phyloP scores from a whole-genome alignment of 2,888 invertebrate species.

The Chalcosyrphus nemorum region DNA sequence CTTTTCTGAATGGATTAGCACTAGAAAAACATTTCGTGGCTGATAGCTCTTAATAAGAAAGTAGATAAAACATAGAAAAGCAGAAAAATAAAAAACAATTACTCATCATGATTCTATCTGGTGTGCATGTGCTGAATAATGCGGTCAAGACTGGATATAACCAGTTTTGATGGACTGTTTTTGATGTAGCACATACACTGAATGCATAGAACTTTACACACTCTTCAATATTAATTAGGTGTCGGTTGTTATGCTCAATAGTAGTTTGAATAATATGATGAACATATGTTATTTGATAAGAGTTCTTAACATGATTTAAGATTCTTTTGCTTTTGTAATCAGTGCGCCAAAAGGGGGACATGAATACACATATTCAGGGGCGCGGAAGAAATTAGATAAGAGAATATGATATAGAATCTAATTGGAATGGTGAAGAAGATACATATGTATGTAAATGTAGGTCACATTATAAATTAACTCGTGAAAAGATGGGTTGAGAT shows the following conservation, averaged over 20 bases:
- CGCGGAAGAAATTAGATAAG: too few relatives aligned
- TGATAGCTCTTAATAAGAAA: not conserved
- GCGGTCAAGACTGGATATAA: not conserved
- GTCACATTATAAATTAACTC: too few relatives aligned
- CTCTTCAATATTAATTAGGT: not conserved
- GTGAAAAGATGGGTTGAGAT: too few relatives aligned
- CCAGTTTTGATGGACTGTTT: not conserved
- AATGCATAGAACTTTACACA: not conserved
- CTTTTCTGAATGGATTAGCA: not conserved
- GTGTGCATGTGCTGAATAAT: not conserved
- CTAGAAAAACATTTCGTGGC: not conserved
- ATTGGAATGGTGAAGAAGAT: too few relatives aligned
- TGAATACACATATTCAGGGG: too few relatives aligned
- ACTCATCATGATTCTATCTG: not conserved
- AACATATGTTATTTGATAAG: not conserved
- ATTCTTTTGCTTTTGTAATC: too few relatives aligned
- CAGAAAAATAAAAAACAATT: not conserved
- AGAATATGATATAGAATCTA: too few relatives aligned
- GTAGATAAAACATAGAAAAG: not conserved
- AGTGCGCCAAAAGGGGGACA: too few relatives aligned
- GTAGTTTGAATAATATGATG: too few relatives aligned
- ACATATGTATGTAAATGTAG: too few relatives aligned
- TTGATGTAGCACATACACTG: not conserved
- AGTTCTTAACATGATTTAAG: not conserved
- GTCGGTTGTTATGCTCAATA: too few relatives aligned